Evolutionary conservation across 2,888 invertebrate genomes (phyloP), one percentile per base, ranked within the genome.

Genomic region (Urechis unicinctus): DNA sequence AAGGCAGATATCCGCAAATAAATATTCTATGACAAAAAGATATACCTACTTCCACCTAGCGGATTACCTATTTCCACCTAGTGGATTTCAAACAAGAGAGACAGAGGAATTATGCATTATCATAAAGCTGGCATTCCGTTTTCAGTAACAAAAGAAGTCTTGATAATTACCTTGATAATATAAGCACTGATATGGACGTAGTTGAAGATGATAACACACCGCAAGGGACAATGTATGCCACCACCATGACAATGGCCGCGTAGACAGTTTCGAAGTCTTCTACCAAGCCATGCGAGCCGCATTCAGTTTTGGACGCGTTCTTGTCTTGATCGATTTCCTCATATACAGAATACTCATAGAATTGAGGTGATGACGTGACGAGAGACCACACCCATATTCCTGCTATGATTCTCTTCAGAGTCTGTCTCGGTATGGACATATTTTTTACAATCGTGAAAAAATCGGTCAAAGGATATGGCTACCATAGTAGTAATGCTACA

Each of bases 181-280:
- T n/a, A n/a, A n/a, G n/a, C n/a, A n/a, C n/a, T 31, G 2, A 61
- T 28, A 3, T 48, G 29, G 1, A 48, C 42, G 52, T 64, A 64
- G 51, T 60, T 58, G 24, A 57, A 48, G 2, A 43, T 21, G 0
- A 64, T 53, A 24, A n/a, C n/a, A 61, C 24, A 0, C 55, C 2
- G 22, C 61, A 29, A 2, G 64, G 64, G 42, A 61, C 31, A 24
- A 46, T 25, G 36, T 59, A 62, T 1, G 61, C 58, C 3, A 57
- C 30, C 17, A 57, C 29, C 26, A 64, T 53, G 2, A 61, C 55
- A 22, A 57, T 28, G 5, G 42, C 5, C 2, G 64, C 60, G 41
- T 64, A 64, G 2, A 59, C 41, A 1, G 58, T 59, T 30, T 62
- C 60, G 30, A 64, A 64, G 36, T 64, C 24, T 44, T 62, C 58